Conservation (phyloP, 1,140 invertebrate genomes). For the Luehdorfia chinensis region DNA sequence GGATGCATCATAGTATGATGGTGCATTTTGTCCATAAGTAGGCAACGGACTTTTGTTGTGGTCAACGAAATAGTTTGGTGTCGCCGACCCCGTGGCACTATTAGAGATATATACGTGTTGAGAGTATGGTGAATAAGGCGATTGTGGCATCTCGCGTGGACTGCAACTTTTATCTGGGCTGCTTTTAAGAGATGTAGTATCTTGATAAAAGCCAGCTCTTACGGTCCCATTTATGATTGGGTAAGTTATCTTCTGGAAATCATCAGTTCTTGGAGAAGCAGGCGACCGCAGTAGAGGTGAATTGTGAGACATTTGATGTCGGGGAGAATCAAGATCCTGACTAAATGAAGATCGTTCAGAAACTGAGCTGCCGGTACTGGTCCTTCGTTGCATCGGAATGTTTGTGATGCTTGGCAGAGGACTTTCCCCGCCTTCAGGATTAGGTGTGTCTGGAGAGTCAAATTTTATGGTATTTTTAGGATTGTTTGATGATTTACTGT, state of each 20-base stretch:
- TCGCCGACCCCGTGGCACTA: conserved; percentile 57
- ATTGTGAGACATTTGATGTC: conserved; percentile 81
- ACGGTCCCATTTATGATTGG: conserved; percentile 84
- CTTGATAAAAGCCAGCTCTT: conserved; percentile 87
- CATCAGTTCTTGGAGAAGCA: conserved; percentile 78
- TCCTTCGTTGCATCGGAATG: conserved; percentile 78
- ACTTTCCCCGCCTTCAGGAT: conserved; percentile 67
- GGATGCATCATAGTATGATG: conserved; percentile 76
- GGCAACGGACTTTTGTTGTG: conserved; percentile 70
- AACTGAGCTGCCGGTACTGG: conserved; percentile 84
- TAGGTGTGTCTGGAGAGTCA: conserved; percentile 53
- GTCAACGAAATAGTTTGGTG: conserved; percentile 63
- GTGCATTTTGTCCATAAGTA: conserved; percentile 60
- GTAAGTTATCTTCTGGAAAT: conserved; percentile 80
- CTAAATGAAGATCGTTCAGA: conserved; percentile 86
- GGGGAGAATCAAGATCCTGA: conserved; percentile 84
- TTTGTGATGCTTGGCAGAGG: conserved; percentile 50
- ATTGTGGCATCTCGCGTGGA: conserved; percentile 79
- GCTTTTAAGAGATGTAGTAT: conserved; percentile 84
- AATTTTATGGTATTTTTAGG: conserved; percentile 54
- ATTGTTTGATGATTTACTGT: conserved; percentile 37
- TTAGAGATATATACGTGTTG: conserved; percentile 80
- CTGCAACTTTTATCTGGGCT: conserved; percentile 85
- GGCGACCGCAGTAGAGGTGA: conserved; percentile 81
- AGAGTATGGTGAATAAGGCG: conserved; percentile 79